Evolutionary conservation across 2,113 vertebrate species (phyloP).

Genomic region (zebrafish (Danio rerio)): DNA sequence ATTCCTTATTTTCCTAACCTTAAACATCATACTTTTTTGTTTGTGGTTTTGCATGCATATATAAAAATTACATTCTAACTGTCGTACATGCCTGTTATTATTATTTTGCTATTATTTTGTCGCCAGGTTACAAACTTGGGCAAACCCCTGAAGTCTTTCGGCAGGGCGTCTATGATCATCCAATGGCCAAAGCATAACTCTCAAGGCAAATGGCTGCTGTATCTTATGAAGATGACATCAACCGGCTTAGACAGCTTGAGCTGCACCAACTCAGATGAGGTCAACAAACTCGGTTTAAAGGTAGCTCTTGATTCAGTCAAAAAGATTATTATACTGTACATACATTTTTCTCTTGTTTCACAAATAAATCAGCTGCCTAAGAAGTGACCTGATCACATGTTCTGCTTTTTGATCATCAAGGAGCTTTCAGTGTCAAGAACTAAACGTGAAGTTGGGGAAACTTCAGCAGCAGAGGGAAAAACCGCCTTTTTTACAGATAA

Average conservation of each 20-base stretch:
- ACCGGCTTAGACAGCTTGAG: slow-evolving; percentile 76
- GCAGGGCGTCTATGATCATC: slow-evolving; percentile 82
- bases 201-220: slow-evolving; percentile 87
- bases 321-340: not conserved
- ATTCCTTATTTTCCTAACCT: not conserved
- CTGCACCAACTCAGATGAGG: slow-evolving; percentile 77
- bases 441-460: slow-evolving; percentile 79
- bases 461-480: slow-evolving; percentile 61
- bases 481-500: slow-evolving; percentile 76
- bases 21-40: not conserved
- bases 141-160: slow-evolving; percentile 84
- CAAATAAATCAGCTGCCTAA: not conserved
- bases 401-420: slow-evolving; percentile 64
- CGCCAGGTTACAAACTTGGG: slow-evolving; percentile 90
- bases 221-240: slow-evolving; percentile 86
- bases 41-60: not conserved
- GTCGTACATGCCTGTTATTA: not conserved
- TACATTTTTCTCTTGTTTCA: not conserved
- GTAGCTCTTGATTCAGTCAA: not conserved
- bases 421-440: slow-evolving; percentile 72
- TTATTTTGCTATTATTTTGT: slow-evolving; percentile 41
- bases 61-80: not conserved
- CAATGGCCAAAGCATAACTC: slow-evolving; percentile 87
- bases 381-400: not conserved
- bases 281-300: slow-evolving; percentile 72